Evolutionary conservation across 2,797 vertebrate species (phyloP).

Genomic region (Bufotes viridis): DNA sequence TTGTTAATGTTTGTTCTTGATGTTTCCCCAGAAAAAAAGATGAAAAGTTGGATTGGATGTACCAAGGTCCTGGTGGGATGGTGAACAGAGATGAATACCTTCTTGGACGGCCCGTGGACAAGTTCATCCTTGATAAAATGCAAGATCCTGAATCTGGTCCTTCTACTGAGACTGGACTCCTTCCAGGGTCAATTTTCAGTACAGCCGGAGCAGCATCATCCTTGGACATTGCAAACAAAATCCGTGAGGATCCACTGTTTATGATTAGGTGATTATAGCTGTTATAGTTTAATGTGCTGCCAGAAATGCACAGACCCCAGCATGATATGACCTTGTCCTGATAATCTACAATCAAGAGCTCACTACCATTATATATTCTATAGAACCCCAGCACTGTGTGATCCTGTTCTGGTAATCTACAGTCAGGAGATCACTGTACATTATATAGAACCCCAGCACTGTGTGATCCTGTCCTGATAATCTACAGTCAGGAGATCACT

Average conservation of each 20-base stretch:
- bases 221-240: conserved; percentile 93
- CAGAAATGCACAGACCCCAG: neutral
- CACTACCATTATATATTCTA: neutral
- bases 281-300: neutral
- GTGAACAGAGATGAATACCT: conserved; percentile 95
- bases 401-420: neutral
- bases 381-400: neutral
- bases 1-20: neutral
- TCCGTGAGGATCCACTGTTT: conserved; percentile 94
- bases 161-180: conserved; percentile 87
- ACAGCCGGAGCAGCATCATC: conserved; percentile 76
- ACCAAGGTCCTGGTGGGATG: conserved; percentile 91
- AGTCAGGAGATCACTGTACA: neutral
- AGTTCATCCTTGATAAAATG: conserved; percentile 87
- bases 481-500: neutral
- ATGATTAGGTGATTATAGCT: conserved; percentile 82
- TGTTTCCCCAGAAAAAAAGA: conserved; percentile 83
- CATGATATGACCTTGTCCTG: neutral
- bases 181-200: conserved; percentile 92
- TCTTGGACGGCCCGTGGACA: conserved; percentile 92
- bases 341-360: neutral
- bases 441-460: neutral
- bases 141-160: conserved; percentile 86
- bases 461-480: conserved; percentile 4
- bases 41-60: conserved; percentile 98